Evolutionary conservation across 2,888 invertebrate genomes (phyloP).

Genomic region (Brachyopa scutellaris): DNA sequence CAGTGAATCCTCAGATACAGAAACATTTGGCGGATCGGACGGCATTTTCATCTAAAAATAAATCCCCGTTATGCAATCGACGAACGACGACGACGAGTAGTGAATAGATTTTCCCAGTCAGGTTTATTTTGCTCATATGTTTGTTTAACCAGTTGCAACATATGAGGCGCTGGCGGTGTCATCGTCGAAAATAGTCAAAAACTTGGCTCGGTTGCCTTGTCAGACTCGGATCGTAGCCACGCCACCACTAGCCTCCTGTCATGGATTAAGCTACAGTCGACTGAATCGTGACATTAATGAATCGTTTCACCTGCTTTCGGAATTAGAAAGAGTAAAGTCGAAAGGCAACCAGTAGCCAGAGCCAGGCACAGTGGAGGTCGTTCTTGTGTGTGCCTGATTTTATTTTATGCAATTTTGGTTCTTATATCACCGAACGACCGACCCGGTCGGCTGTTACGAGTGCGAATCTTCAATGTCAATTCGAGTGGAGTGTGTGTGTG

Average conservation of each 20-base stretch:
- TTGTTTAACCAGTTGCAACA: conserved; percentile 12
- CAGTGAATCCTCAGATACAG: conserved; percentile 13
- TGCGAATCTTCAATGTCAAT: conserved; percentile 67
- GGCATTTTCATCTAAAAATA: conserved; percentile 59
- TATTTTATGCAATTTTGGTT: conserved; percentile 35
- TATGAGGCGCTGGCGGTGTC: not conserved
- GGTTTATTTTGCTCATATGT: conserved; percentile 8
- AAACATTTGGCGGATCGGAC: not conserved
- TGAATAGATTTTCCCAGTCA: conserved; percentile 37
- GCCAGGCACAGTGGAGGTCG: conserved; percentile 15
- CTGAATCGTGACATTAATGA: conserved; percentile 66
- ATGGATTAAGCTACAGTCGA: conserved; percentile 51
- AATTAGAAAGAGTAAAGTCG: conserved; percentile 42
- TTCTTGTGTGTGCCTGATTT: not conserved
- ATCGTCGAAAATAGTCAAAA: conserved; percentile 32
- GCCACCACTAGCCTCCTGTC: conserved; percentile 26
- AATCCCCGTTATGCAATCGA: conserved; percentile 66
- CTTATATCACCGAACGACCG: conserved; percentile 50
- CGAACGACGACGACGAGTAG: not conserved
- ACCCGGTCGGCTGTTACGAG: conserved; percentile 5
- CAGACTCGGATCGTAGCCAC: conserved; percentile 19
- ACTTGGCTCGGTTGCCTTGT: conserved; percentile 27
- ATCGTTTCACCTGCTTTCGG: conserved; percentile 69
- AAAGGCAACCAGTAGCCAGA: conserved; percentile 19
- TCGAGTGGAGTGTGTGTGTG: not conserved